Percentiles rank a stretch among this genome's conserved stretches.
phyloP scores from a whole-genome alignment of 2,888 invertebrate species.

The Dicranocentrus wangi region DNA sequence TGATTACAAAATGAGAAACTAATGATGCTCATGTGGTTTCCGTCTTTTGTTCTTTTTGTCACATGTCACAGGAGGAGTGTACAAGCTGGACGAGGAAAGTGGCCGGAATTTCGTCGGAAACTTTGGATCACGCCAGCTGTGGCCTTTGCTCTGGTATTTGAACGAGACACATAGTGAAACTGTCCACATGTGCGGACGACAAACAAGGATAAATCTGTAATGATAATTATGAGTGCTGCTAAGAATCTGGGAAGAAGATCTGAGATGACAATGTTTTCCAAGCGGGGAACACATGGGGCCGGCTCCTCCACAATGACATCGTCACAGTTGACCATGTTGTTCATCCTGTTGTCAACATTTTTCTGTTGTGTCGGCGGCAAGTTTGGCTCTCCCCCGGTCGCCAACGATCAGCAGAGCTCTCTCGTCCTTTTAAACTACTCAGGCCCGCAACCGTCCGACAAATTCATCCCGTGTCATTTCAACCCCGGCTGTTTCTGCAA shows the following conservation, averaged over 20 bases:
- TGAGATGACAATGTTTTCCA: conserved; percentile 16
- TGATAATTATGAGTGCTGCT: conserved; percentile 10
- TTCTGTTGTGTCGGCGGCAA: conserved; percentile 33
- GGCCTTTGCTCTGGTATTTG: conserved; percentile 3
- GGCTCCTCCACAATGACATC: not conserved
- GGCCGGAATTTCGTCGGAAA: not conserved
- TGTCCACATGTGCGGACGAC: conserved; percentile 12
- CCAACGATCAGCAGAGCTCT: conserved; percentile 34
- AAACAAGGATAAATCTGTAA: not conserved
- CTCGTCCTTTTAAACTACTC: conserved; percentile 59
- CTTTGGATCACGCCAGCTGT: not conserved
- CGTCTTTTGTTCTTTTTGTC: conserved; percentile 48
- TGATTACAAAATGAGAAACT: conserved; percentile 59
- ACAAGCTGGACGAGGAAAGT: conserved; percentile 6
- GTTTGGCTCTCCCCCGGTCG: conserved; percentile 39
- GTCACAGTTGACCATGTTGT: conserved; percentile 14
- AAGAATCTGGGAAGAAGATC: not conserved
- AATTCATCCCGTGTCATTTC: conserved; percentile 71
- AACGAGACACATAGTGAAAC: not conserved
- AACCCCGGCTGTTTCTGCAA: conserved; percentile 72
- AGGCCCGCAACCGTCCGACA: conserved; percentile 69
- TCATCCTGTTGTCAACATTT: conserved; percentile 45
- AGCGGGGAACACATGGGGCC: not conserved
- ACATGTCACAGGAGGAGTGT: conserved; percentile 50
- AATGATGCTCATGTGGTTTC: conserved; percentile 63